Base-by-base conservation (phyloP, 2,797 vertebrate genomes). In the Syndactyla subalaris region DNA sequence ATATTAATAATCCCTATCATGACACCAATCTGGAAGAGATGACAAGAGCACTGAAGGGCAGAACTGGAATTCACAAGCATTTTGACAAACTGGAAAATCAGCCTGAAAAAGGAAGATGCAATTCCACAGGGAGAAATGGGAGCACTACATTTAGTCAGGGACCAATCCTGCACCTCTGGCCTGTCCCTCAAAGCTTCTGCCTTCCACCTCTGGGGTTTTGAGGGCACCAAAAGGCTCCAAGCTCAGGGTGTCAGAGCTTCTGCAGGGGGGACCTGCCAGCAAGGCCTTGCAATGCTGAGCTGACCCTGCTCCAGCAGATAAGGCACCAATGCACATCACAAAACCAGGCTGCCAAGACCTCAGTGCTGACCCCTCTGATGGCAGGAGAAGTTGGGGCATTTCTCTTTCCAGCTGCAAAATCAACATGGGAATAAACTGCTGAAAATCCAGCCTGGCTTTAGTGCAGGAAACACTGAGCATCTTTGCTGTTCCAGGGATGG, bases 321-420 rank as follows among this genome's bases (percentile, higher is more conserved):
- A 93, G 68, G 39, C 24, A n/a, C 4, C 32, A 14, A 3, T 3
- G 14, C 2, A 3, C 52, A 29, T 9, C 1, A 1, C 29, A 18
- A 86, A 86, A 17, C 3, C 77, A 80, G 68, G 10, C 0, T 10
- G 12, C 24, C 29, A 57, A 74, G 17, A 59, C 4, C 52, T 88
- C 29, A 20, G 15, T 1, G 29, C n/a, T 16, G 41, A 59, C 14
- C 48, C 7, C 58, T 45, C 29, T 4, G 32, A 51, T 6, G 63
- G 22, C 76, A 51, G 3, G 39, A 72, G 55, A 51, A 32, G 65
- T 16, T 9, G 68, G 32, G 11, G n/a, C 20, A 4, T 17, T 71
- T 72, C 90, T 84, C 39, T 3, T 71, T 41, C 41, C 26, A 18
- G 15, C 48, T 51, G 58, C 11, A 46, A 92, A 83, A 73, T 10